A percentile compares a stretch with the other conserved stretches of the same genome.
These are phyloP conservation scores for Laticauda laticaudata DNA, from an alignment of 2,113 vertebrate species.

Conservation along the genomic window DNA sequence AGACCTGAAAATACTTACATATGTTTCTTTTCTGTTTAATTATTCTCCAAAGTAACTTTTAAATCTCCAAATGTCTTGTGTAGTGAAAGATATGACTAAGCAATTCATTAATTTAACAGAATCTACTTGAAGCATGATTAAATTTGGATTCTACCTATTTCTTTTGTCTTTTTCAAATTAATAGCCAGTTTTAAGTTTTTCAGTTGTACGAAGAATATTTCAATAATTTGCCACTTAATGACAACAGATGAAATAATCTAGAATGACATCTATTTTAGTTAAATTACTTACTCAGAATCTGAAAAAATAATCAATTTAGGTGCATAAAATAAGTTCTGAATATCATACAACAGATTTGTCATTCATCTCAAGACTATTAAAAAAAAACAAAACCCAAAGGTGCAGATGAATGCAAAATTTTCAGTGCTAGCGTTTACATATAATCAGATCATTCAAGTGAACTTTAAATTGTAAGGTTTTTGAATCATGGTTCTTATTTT, in stretches of 20 bases:
- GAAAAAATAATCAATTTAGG: conserved; percentile 56
- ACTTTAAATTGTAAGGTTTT: neutral
- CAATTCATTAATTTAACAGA: neutral
- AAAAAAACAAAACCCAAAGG: conserved; percentile 29
- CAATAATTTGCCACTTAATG: conserved; percentile 65
- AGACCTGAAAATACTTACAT: conserved; percentile 36
- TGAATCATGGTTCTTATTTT: neutral
- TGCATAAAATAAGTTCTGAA: conserved; percentile 36
- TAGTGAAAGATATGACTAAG: neutral
- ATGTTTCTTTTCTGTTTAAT: conserved; percentile 39
- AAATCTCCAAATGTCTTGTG: neutral
- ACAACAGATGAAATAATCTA: conserved; percentile 67
- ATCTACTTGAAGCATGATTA: neutral
- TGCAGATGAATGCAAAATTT: conserved; percentile 36
- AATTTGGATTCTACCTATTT: conserved; percentile 11
- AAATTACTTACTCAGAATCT: conserved; percentile 68
- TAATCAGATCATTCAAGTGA: conserved; percentile 20
- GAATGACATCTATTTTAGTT: conserved; percentile 60
- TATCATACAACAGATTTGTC: conserved; percentile 43
- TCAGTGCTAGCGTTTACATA: conserved; percentile 30
- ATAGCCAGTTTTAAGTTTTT: conserved; percentile 59
- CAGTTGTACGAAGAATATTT: conserved; percentile 61
- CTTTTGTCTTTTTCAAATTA: conserved; percentile 32
- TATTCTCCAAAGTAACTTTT: neutral
- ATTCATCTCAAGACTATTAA: conserved; percentile 39